Conservation (phyloP, 2,888 invertebrate species). For the Mythimna vitellina region DNA sequence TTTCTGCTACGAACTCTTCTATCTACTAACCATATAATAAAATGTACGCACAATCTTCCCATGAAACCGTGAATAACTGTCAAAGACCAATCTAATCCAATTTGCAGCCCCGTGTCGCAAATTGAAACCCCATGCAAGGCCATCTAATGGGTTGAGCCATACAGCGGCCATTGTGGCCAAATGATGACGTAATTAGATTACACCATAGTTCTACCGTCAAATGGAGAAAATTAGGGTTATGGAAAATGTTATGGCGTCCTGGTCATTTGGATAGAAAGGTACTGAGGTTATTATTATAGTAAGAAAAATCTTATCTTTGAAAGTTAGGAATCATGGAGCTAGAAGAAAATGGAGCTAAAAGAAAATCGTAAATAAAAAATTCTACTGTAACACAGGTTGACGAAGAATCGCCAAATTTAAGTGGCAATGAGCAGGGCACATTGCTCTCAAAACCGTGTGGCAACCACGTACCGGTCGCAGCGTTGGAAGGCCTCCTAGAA, state of each 20-base stretch:
- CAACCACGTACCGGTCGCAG: too few relatives aligned
- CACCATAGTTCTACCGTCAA: conserved; percentile 67
- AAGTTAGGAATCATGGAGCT: background rate
- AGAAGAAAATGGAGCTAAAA: too few relatives aligned
- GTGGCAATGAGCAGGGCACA: too few relatives aligned
- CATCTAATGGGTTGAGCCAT: conserved; percentile 78
- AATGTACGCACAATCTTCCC: conserved; percentile 59
- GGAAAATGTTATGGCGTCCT: conserved; percentile 49
- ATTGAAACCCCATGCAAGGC: conserved; percentile 72
- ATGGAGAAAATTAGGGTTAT: conserved; percentile 60
- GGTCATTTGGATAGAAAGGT: conserved; percentile 2
- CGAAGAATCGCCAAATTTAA: too few relatives aligned
- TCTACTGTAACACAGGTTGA: too few relatives aligned
- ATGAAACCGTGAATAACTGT: conserved; percentile 60
- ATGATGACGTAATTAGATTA: conserved; percentile 76
- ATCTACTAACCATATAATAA: conserved; percentile 1
- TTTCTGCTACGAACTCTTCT: background rate
- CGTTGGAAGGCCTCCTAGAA: too few relatives aligned
- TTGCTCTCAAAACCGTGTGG: too few relatives aligned
- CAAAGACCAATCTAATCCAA: conserved; percentile 77
- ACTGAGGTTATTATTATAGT: background rate
- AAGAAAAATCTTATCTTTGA: background rate
- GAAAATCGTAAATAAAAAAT: too few relatives aligned
- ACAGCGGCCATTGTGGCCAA: conserved; percentile 63
- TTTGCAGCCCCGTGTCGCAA: conserved; percentile 75